Evolutionary conservation across 2,797 vertebrate genomes (phyloP), one percentile per base, ranked within the genome.

Genomic region (Smutsia temminckii): DNA sequence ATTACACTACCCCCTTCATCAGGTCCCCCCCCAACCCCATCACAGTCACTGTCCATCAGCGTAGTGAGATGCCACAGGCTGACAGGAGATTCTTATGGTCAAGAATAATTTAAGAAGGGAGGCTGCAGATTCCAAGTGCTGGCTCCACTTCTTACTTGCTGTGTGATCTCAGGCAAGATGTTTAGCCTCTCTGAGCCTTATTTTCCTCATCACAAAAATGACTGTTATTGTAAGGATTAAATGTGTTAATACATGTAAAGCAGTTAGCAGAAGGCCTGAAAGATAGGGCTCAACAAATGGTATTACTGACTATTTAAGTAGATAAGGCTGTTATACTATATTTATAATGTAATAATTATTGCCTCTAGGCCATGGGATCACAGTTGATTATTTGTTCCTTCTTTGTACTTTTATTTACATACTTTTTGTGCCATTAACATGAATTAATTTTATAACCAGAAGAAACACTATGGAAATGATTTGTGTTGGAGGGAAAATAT

Each of bases 341-440:
- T 49, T 20, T 27, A 72, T 64, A 23, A 53, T 57, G 85, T 46
- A 64, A 57, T 71, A 80, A 80, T 75, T 83, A 59, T 53, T 90
- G 37, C 8, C 59, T 75, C 53, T 79, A 34, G 49, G 42, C 29
- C 21, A 66, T 78, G 34, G 40, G 34, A 85, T 93, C 34, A 83
- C 29, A 69, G 17, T 64, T 94, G 71, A 90, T 92, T 63, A 79
- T 61, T 57, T 40, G 84, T 84, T 88, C 57, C 27, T 74, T 93
- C 78, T 77, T 80, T 49, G 77, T 66, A 55, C 1, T 87, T 92
- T 29, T 57, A 40, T 93, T 93, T 46, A 85, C 37, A 72, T 8
- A 64, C 11, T 75, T 91, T 51, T 93, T 32, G 4, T 64, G 32
- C 4, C 93, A 87, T 94, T 75, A 77, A 61, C 20, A 84, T 34